Base-by-base conservation (phyloP, 30 jellyfish, hydroid and myxozoan genomes). In the Catostylus mosaicus region DNA sequence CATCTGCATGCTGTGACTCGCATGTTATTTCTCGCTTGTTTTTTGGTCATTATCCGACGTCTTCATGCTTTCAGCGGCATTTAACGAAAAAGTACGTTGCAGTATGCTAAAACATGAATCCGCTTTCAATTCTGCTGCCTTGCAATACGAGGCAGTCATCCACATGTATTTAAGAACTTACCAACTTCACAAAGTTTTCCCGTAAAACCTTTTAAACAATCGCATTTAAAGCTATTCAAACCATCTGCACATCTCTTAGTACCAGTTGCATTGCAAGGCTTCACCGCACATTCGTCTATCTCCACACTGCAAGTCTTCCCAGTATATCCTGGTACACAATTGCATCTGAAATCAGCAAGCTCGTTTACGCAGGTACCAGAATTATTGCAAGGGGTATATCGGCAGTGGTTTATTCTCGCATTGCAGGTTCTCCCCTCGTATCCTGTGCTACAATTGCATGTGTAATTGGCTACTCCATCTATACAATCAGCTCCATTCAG, bases 401-500 rank as follows among this genome's bases (percentile, higher is more conserved):
- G 83, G 47, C 97, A 89, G 61, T 89, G 77, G 73, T 89, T 47
- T 27, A 89, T 82, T 64, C 91, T 35, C 20, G 46, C 51, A 4
- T 89, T 78, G 88, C 97, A 89, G 62, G 47, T 56, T 30, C 91
- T 38, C 12, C 97, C 97, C 27, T 62, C 73, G 80, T 81, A 89
- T n/a, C 97, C 97, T 43, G 30, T 56, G 43, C 88, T 82, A 72
- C 97, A 89, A 48, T 82, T 82, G 75, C 97, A 89, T 8, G 94
- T 75, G 84, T 73, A 89, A 63, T 89, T 82, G 20, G 82, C 88
- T 30, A 89, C 75, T 30, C 88, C 90, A 62, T 89, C 97, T 5
- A 66, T 81, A 71, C 97, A 89, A 19, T 1, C 65, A 1, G 82
- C 96, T 1, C 85, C 88, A 66, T 89, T 89, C 16, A 81, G 75